Conservation (phyloP, 2,888 invertebrate genomes). For the Aleiodes alternator region DNA sequence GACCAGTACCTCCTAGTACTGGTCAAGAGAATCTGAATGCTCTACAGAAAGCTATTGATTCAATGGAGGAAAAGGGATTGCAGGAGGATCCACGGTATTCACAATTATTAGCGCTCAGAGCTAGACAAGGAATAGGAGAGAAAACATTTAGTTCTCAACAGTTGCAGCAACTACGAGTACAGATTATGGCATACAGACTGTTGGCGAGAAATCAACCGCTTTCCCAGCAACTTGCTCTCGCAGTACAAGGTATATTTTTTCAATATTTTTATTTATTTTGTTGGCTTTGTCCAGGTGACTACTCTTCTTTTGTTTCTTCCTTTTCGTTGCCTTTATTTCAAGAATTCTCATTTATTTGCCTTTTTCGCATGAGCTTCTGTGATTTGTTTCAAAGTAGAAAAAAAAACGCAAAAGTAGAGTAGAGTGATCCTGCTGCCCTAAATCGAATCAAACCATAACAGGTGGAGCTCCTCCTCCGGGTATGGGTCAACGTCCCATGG, state of each 20-base stretch:
- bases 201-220: conserved; percentile 95
- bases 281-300: conserved; percentile 59
- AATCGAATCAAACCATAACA: conserved; percentile 63
- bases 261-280: too few species aligned
- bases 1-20: conserved; percentile 71
- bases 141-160: conserved; percentile 87
- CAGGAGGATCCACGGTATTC: conserved; percentile 95
- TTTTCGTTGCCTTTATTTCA: conserved; percentile 24
- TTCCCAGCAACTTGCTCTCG: conserved; percentile 84
- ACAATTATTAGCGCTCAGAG: conserved; percentile 89
- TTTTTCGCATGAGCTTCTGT: neutral
- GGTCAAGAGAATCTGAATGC: conserved; percentile 92
- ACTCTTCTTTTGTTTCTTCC: conserved; percentile 63
- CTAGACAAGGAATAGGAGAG: conserved; percentile 81
- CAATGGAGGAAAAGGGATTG: conserved; percentile 96
- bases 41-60: conserved; percentile 92
- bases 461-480: conserved; percentile 70
- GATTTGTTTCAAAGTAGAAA: neutral
- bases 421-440: conserved; percentile 63
- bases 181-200: conserved; percentile 95
- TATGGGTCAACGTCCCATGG: conserved; percentile 69
- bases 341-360: conserved; percentile 36
- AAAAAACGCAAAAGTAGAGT: conserved; percentile 63
- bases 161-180: conserved; percentile 91
- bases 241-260: conserved; percentile 79